Evolutionary conservation across 2,113 vertebrate species (phyloP).

Genomic region (Lophochroa leadbeateri): DNA sequence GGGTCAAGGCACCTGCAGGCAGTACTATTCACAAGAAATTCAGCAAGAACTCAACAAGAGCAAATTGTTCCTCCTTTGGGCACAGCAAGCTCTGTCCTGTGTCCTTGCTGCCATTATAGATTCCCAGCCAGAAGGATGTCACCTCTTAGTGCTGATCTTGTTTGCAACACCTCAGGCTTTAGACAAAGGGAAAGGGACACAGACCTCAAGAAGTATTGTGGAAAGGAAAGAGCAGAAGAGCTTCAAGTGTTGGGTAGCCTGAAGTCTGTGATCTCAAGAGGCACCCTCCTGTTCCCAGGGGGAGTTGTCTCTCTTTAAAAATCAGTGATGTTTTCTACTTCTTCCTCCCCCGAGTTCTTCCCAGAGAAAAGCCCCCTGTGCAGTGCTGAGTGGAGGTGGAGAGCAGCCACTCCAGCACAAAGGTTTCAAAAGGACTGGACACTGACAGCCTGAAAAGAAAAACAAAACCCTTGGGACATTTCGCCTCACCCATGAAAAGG

Average conservation of each 20-base stretch:
- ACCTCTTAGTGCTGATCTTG: not conserved
- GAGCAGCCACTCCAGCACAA: not conserved
- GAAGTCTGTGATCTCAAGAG: not conserved
- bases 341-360: not conserved
- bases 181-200: not conserved
- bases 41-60: not conserved
- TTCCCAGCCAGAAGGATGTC: not conserved
- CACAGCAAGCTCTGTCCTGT: not conserved
- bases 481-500: not conserved
- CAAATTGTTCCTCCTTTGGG: not conserved
- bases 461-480: not conserved
- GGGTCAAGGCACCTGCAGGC: not conserved
- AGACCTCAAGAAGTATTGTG: not conserved
- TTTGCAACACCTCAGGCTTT: fast-evolving
- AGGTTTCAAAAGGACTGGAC: not conserved
- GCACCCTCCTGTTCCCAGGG: fast-evolving
- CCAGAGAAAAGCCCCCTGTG: not conserved
- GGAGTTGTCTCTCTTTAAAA: not conserved
- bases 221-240: not conserved
- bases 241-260: not conserved
- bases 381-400: not conserved
- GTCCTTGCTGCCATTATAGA: not conserved
- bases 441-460: not conserved
- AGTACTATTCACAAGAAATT: not conserved
- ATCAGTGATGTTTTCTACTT: not conserved